Conservation (phyloP, 2,797 vertebrate genomes). For the Epinephelus awoara region DNA sequence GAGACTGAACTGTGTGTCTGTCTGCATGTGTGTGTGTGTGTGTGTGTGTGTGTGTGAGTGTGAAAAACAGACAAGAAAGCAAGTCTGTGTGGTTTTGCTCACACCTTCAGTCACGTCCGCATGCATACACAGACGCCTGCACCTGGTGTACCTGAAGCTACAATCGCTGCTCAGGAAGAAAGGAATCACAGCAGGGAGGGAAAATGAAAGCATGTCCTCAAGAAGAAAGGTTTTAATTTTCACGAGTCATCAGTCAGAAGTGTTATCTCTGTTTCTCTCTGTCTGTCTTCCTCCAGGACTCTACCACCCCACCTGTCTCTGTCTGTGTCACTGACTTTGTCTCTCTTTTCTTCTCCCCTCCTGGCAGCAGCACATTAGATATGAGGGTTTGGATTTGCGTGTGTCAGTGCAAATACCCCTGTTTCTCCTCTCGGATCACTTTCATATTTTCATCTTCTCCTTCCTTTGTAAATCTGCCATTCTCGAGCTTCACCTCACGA, state of each 20-base stretch:
- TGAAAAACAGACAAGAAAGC: slow-evolving; percentile 5
- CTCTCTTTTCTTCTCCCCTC: slow-evolving; percentile 34
- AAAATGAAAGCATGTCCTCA: slow-evolving; percentile 71
- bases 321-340: slow-evolving; percentile 44
- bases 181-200: slow-evolving; percentile 50
- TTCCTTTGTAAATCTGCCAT: slow-evolving; percentile 51
- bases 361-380: slow-evolving; percentile 59
- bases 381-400: slow-evolving; percentile 56
- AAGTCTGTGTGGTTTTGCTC: slow-evolving; percentile 13
- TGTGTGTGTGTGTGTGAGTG: not conserved
- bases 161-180: slow-evolving; percentile 45
- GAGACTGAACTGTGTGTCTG: slow-evolving; percentile 35
- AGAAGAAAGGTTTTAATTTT: slow-evolving; percentile 80
- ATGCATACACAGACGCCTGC: slow-evolving; percentile 33
- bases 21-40: slow-evolving; percentile 21
- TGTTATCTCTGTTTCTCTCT: slow-evolving; percentile 59
- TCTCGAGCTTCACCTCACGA: slow-evolving; percentile 38
- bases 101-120: slow-evolving; percentile 19
- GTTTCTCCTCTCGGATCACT: slow-evolving; percentile 52
- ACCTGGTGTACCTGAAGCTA: slow-evolving; percentile 62
- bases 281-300: slow-evolving; percentile 24
- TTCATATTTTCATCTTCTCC: slow-evolving; percentile 55
- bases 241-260: slow-evolving; percentile 69
- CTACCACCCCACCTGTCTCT: slow-evolving; percentile 32
- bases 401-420: slow-evolving; percentile 54